These are phyloP conservation scores for Bradypus variegatus DNA, from an alignment of 2,797 vertebrate species.

Conservation along the genomic window DNA sequence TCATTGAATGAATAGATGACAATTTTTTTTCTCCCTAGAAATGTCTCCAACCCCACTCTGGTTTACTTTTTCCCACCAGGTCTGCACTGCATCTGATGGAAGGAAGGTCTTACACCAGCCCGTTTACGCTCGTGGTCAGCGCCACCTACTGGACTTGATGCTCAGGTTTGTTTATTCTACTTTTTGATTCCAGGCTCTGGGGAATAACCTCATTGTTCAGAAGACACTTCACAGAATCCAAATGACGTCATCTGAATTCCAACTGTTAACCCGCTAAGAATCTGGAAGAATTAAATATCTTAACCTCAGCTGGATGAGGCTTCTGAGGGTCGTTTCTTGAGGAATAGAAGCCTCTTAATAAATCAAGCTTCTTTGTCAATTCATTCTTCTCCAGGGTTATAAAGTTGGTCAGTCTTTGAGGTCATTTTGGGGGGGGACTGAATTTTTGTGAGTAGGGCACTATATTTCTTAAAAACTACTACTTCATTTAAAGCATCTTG, in stretches of 20 bases:
- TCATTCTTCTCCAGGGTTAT: neutral
- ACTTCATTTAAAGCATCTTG: neutral
- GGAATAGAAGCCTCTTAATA: neutral
- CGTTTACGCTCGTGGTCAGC: neutral
- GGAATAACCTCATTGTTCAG: neutral
- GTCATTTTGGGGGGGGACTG: neutral
- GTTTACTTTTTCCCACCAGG: neutral
- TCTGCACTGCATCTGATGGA: neutral
- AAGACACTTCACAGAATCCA: neutral
- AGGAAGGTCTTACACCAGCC: too few species aligned
- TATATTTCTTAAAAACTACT: neutral
- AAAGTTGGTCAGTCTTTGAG: neutral
- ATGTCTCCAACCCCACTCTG: neutral
- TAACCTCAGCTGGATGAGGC: neutral
- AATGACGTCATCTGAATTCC: neutral
- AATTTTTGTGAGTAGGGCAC: neutral
- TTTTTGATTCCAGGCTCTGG: neutral
- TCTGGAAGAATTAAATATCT: neutral
- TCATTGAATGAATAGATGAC: neutral
- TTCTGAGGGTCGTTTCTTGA: neutral
- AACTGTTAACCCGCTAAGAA: neutral
- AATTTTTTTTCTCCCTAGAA: neutral
- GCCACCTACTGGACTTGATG: neutral
- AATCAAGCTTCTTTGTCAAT: neutral
- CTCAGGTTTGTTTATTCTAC: neutral